Evolutionary conservation across 2,113 vertebrate genomes (phyloP).

Genomic region (Thunnus maccoyii): DNA sequence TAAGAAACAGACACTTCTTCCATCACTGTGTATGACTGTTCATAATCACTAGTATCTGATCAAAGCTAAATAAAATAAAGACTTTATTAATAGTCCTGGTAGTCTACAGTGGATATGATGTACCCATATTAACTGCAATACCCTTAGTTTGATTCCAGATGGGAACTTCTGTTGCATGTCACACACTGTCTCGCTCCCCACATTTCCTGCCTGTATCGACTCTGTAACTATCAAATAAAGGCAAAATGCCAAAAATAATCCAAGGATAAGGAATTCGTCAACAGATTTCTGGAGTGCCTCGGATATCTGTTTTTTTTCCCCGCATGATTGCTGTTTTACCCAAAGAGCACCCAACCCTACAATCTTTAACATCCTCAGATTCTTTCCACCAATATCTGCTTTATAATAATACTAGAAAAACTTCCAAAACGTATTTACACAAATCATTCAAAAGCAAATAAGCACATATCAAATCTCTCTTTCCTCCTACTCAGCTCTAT

Average conservation of each 20-base stretch:
- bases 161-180: background rate
- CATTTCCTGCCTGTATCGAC: background rate
- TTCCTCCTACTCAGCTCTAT: slow-evolving; percentile 55
- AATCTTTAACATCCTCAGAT: slow-evolving; percentile 57
- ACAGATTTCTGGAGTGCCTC: slow-evolving; percentile 35
- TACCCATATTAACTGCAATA: no score
- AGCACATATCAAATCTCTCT: slow-evolving; percentile 51
- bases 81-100: no score
- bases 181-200: background rate
- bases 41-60: background rate
- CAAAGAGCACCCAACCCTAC: slow-evolving; percentile 35
- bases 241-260: slow-evolving; percentile 6
- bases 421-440: slow-evolving; percentile 61
- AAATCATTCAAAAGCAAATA: slow-evolving; percentile 51
- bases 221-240: slow-evolving; percentile 2
- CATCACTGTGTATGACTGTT: background rate
- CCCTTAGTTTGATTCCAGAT: no score
- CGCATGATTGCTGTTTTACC: slow-evolving; percentile 51
- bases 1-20: no score
- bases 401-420: slow-evolving; percentile 55
- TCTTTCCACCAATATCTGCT: slow-evolving; percentile 57
- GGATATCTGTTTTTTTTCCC: slow-evolving; percentile 14
- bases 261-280: slow-evolving; percentile 22
- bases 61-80: background rate
- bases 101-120: no score